Evolutionary conservation across 2,888 invertebrate species (phyloP), one percentile per base, ranked within the genome.

Genomic region (Drepanosiphum platanoidis): DNA sequence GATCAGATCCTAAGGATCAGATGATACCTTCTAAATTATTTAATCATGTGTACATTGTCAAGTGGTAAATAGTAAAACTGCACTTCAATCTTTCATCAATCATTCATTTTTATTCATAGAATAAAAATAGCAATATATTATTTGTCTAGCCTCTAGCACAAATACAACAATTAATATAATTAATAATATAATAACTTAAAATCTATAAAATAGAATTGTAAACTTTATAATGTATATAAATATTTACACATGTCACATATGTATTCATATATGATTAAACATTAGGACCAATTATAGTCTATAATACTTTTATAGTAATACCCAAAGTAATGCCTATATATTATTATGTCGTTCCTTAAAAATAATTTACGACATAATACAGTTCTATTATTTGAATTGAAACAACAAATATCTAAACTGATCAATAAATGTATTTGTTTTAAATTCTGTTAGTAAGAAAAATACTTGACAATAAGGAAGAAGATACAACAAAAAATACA

Each of bases 311-410:
- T 3, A n/a, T 27, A 61, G 8, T 0, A n/a, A 27, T 61, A 61
- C 22, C 18, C 22, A 18, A n/a, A n/a, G n/a, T n/a, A n/a, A n/a
- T n/a, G n/a, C n/a, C n/a, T 52, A 52, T 3, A 52, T 52, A 52
- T 22, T 52, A 18, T 18, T 78, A 64, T 39, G 64, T 22, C 77
- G 39, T 78, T 78, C 77, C 30, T 78, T 64, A 39, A 39, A 78
- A 78, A 78, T 64, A 64, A 39, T 78, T 78, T 78, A 78, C 77
- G 77, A 78, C 77, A 61, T 78, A 78, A 39, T 64, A 39, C 39
- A 39, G 18, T 64, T 39, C 1, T 11, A 61, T 52, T 52, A 52
- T 52, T 22, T 15, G 3, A 61, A 61, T 61, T 8, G 2, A 61
- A 61, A 61, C 11, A 11, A 61, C 11, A 61, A 61, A 8, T 27